phyloP scores from a whole-genome alignment of 2,888 invertebrate species.

The Incurvaria masculella region DNA sequence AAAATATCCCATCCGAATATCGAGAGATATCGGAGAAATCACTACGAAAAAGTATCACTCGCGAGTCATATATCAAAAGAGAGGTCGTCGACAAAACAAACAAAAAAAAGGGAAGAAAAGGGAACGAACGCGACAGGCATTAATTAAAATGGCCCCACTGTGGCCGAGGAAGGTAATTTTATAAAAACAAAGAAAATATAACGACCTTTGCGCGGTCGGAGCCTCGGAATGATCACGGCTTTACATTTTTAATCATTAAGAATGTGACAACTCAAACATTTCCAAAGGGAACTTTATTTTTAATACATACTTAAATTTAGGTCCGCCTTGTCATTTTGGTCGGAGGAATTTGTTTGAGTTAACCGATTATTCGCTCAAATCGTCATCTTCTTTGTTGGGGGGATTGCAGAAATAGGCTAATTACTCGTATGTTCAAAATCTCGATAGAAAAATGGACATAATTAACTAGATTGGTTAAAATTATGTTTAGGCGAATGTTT shows the following conservation, averaged over 20 bases:
- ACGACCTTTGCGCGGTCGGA: conserved; percentile 52
- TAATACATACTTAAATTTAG: too few species aligned
- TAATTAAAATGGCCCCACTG: conserved; percentile 57
- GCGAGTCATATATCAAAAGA: conserved; percentile 52
- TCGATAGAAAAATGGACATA: too few species aligned
- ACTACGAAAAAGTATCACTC: conserved; percentile 24
- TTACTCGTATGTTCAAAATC: too few species aligned
- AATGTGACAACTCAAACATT: neutral
- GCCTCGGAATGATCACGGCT: conserved; percentile 54
- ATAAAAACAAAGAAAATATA: conserved; percentile 13
- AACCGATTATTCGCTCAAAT: too few species aligned
- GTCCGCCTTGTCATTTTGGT: too few species aligned
- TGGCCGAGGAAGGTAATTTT: conserved; percentile 50
- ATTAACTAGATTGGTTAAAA: too few species aligned
- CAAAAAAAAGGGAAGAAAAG: conserved; percentile 29
- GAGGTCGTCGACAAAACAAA: conserved; percentile 20
- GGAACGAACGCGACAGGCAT: conserved; percentile 56
- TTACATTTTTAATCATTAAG: conserved; percentile 53
- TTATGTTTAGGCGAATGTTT: too few species aligned
- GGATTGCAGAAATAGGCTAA: too few species aligned
- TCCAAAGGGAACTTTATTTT: too few species aligned
- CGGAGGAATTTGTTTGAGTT: too few species aligned
- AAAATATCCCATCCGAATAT: neutral
- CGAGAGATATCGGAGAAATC: conserved; percentile 46
- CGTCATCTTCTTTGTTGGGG: too few species aligned